Evolutionary conservation across 2,888 invertebrate species (phyloP).

Genomic region (Pollenia angustigena): DNA sequence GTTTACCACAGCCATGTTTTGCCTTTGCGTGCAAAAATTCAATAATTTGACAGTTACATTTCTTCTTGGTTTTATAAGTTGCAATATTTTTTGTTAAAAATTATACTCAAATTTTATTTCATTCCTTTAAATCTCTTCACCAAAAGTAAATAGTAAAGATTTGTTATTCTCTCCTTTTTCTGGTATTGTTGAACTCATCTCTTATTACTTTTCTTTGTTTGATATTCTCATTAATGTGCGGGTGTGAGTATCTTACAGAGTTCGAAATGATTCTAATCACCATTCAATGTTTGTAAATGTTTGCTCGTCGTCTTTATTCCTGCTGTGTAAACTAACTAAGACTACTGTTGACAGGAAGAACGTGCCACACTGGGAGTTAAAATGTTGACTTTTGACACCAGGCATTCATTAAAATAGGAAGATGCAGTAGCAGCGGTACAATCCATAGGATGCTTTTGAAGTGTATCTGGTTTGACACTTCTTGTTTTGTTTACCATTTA

Average conservation of each 20-base stretch:
- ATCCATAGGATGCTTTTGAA: slow-evolving; percentile 14
- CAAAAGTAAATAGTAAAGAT: neutral
- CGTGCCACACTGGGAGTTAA: slow-evolving; percentile 31
- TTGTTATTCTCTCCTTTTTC: neutral
- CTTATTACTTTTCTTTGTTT: neutral
- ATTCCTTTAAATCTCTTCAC: slow-evolving; percentile 7
- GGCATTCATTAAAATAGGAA: neutral
- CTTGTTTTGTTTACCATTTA: slow-evolving; percentile 20
- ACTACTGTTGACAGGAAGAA: slow-evolving; percentile 30
- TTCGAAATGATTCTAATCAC: slow-evolving; percentile 39
- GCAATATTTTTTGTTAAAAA: no score
- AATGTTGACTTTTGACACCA: slow-evolving; percentile 52
- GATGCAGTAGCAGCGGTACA: neutral
- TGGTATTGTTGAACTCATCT: neutral
- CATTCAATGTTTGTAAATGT: neutral
- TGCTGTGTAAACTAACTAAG: slow-evolving; percentile 3
- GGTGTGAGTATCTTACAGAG: neutral
- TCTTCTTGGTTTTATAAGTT: no score
- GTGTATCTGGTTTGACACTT: slow-evolving; percentile 13
- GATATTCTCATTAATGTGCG: neutral
- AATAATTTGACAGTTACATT: no score
- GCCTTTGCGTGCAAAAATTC: no score
- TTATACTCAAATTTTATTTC: no score
- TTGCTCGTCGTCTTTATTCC: neutral
- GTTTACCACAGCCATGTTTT: no score